These are phyloP conservation scores for Brachionus paranguensis DNA, from an alignment of 1,140 invertebrate genomes.

Conservation along the genomic window DNA sequence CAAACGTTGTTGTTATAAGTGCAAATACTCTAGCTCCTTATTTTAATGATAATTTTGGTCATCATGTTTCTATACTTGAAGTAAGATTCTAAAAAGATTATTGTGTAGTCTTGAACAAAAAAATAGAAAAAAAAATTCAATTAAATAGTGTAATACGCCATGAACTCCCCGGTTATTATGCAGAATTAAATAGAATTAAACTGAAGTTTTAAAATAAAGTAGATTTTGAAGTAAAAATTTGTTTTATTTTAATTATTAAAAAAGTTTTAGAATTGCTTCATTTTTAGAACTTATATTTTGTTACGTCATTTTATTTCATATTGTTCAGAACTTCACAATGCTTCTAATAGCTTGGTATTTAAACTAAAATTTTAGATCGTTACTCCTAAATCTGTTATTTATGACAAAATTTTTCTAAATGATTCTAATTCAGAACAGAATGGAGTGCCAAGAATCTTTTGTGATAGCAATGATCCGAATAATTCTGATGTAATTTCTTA, in stretches of 20 bases:
- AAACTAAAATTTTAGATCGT: neutral
- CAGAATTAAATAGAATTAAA: no score
- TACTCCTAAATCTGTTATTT: neutral
- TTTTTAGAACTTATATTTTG: no score
- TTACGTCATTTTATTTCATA: no score
- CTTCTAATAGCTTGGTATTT: neutral
- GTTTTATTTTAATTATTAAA: no score
- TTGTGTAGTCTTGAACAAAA: no score
- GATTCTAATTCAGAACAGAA: constrained; percentile 15
- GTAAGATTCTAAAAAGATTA: neutral
- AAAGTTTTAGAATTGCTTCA: no score
- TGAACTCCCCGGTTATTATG: no score
- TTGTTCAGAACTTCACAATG: no score
- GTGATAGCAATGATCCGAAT: neutral
- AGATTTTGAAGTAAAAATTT: no score
- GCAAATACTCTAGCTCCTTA: neutral
- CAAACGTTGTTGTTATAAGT: constrained; percentile 8
- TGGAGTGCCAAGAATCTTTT: neutral
- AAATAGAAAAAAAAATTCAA: no score
- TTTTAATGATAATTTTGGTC: neutral
- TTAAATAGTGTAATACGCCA: no score
- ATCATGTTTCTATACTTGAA: constrained; percentile 8
- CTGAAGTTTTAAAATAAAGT: no score
- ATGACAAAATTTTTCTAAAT: constrained; percentile 8
- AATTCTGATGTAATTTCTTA: constrained; percentile 24